These are phyloP conservation scores for Drosophila grimshawi DNA, from an alignment of 1,140 invertebrate species.

Conservation along the genomic window DNA sequence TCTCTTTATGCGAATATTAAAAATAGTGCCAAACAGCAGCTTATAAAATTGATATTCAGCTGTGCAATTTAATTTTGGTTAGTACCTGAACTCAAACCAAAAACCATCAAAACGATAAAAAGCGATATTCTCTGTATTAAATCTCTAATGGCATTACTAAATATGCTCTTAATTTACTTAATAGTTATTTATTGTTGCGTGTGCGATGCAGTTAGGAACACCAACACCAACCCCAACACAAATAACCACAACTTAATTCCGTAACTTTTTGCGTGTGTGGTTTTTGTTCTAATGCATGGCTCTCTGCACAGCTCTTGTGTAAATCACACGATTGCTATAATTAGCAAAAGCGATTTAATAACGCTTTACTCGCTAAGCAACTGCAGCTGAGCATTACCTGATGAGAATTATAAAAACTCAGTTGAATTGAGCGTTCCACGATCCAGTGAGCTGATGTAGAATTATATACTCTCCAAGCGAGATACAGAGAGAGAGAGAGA, in stretches of 20 bases:
- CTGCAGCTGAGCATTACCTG: not conserved
- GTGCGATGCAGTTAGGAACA: not conserved
- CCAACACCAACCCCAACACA: not conserved
- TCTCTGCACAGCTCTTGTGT: not conserved
- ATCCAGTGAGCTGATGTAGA: too few relatives aligned
- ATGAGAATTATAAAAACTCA: not conserved
- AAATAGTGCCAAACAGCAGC: too few relatives aligned
- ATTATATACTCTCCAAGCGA: not conserved
- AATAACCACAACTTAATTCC: not conserved
- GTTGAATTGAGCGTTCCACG: too few relatives aligned
- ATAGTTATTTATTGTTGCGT: constrained; percentile 2
- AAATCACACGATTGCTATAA: not conserved
- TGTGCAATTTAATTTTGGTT: not conserved
- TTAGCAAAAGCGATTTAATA: not conserved
- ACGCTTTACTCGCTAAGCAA: not conserved
- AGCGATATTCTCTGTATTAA: not conserved
- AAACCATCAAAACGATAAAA: not conserved
- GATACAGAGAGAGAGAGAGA: not conserved
- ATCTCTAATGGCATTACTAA: not conserved
- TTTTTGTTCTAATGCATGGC: not conserved
- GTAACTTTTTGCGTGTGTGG: not conserved
- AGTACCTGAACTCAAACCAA: too few relatives aligned
- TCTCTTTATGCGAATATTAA: too few relatives aligned
- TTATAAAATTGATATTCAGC: not conserved
- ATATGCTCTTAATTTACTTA: not conserved